phyloP scores from a whole-genome alignment of 2,113 vertebrate species.

The Cheilinus undulatus region DNA sequence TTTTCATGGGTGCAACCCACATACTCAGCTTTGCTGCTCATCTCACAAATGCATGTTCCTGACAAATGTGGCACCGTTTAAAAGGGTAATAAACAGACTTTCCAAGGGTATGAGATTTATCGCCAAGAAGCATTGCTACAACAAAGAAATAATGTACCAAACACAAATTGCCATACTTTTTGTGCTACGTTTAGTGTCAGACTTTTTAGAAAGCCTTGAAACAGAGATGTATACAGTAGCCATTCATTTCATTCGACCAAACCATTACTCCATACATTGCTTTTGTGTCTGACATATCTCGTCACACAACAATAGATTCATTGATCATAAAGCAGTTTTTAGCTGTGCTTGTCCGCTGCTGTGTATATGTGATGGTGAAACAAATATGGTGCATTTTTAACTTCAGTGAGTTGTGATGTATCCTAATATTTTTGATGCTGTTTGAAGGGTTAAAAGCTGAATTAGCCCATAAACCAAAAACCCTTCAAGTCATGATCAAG shows the following conservation, averaged over 20 bases:
- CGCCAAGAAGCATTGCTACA: too few species aligned
- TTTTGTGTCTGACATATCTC: slow-evolving; percentile 36
- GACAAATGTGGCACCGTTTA: too few species aligned
- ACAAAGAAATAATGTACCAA: too few species aligned
- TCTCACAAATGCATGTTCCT: too few species aligned
- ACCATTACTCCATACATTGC: slow-evolving; percentile 58
- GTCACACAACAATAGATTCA: slow-evolving; percentile 20
- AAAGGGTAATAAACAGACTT: too few species aligned
- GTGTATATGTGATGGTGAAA: slow-evolving; percentile 35
- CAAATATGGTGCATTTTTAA: slow-evolving; percentile 10
- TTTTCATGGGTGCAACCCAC: too few species aligned
- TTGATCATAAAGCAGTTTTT: slow-evolving; percentile 20
- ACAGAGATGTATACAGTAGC: slow-evolving; percentile 85
- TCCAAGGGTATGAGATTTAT: too few species aligned
- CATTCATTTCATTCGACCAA: slow-evolving; percentile 63
- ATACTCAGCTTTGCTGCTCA: too few species aligned
- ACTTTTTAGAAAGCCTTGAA: slow-evolving; percentile 52
- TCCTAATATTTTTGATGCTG: slow-evolving; percentile 15
- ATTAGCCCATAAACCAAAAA: slow-evolving; percentile 15
- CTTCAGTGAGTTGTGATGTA: slow-evolving; percentile 41
- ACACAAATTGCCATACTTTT: too few species aligned
- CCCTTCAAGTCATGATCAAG: slow-evolving; percentile 24
- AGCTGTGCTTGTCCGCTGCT: slow-evolving; percentile 15
- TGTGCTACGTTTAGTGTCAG: too few species aligned
- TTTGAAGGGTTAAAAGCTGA: slow-evolving; percentile 14